phyloP scores from a whole-genome alignment of 2,797 vertebrate species.

The Periophthalmus magnuspinnatus region DNA sequence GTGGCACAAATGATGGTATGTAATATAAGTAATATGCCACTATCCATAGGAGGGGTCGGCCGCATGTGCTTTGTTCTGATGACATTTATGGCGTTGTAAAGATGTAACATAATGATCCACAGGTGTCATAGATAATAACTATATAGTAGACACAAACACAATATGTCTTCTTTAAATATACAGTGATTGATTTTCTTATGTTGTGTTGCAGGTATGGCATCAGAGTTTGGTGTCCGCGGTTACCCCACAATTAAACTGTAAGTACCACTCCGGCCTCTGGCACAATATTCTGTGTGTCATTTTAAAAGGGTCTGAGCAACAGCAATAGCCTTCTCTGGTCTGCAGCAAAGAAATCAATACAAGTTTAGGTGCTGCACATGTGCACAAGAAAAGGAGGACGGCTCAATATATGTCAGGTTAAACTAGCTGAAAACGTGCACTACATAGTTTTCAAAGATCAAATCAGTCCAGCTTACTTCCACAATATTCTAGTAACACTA shows the following conservation, averaged over 20 bases:
- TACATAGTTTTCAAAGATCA: neutral
- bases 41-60: too few species aligned
- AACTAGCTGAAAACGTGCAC: neutral
- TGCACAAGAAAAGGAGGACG: neutral
- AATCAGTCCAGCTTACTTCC: neutral
- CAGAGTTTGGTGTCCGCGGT: slow-evolving; percentile 96
- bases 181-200: slow-evolving; percentile 10
- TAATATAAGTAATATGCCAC: too few species aligned
- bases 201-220: slow-evolving; percentile 87
- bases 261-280: slow-evolving; percentile 67
- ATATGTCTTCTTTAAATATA: too few species aligned
- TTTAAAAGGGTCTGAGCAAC: neutral
- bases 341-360: slow-evolving; percentile 18
- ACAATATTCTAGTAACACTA: neutral
- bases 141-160: too few species aligned
- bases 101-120: too few species aligned
- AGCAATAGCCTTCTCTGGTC: neutral
- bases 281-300: neutral
- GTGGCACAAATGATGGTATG: too few species aligned
- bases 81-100: too few species aligned
- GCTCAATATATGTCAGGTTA: neutral
- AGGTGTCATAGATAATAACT: too few species aligned
- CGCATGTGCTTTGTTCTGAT: too few species aligned
- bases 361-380: neutral
- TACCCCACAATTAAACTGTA: slow-evolving; percentile 99